phyloP scores from a whole-genome alignment of 2,797 vertebrate genomes.

The Spea hammondii region DNA sequence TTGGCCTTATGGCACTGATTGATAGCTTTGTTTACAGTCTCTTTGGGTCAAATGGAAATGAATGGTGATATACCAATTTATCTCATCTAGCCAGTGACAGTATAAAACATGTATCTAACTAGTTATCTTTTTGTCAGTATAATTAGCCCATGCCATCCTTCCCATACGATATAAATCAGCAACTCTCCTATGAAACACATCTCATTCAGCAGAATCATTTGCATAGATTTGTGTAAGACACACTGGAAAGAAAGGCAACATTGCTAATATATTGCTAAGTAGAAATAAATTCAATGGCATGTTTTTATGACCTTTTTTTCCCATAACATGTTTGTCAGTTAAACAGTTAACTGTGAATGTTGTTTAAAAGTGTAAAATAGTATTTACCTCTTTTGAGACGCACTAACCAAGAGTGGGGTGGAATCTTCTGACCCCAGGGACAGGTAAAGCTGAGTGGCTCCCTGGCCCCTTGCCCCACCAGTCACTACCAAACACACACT shows the following conservation, averaged over 20 bases:
- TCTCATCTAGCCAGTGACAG: slow-evolving; percentile 32
- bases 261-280: too few relatives aligned
- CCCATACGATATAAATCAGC: slow-evolving; percentile 24
- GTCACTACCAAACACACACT: too few relatives aligned
- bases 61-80: slow-evolving; percentile 32
- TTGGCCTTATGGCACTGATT: slow-evolving; percentile 32
- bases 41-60: slow-evolving; percentile 28
- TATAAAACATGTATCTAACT: slow-evolving; percentile 29
- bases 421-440: too few relatives aligned
- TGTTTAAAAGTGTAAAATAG: too few relatives aligned
- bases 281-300: too few relatives aligned
- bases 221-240: slow-evolving; percentile 17
- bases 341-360: too few relatives aligned
- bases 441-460: too few relatives aligned
- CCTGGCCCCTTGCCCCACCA: too few relatives aligned
- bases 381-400: too few relatives aligned
- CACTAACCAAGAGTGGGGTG: too few relatives aligned
- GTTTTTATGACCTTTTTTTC: too few relatives aligned
- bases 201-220: slow-evolving; percentile 12
- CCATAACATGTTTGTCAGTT: too few relatives aligned
- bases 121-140: slow-evolving; percentile 12
- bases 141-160: slow-evolving; percentile 12
- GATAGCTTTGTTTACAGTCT: slow-evolving; percentile 44
- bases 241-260: slow-evolving; percentile 2
- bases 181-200: neutral